Evolutionary conservation across 2,113 vertebrate species (phyloP).

Genomic region (Thinocorus orbignyianus): DNA sequence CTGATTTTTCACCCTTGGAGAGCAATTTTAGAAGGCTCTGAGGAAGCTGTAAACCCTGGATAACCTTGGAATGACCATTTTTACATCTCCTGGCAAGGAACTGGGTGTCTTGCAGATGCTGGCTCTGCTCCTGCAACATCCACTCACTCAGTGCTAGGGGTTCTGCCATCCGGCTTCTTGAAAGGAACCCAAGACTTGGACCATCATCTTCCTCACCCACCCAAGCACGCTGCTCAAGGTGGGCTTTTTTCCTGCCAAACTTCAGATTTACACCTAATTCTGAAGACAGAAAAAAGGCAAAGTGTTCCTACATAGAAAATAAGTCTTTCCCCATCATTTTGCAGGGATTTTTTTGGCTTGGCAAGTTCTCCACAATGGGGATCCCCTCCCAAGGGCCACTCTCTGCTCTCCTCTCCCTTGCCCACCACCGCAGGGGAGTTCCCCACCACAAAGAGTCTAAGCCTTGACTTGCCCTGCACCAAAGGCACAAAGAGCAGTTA

Average conservation of each 20-base stretch:
- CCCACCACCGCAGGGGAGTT: not conserved
- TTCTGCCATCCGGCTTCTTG: not conserved
- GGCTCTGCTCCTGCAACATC: not conserved
- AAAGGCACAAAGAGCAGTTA: constrained; percentile 1
- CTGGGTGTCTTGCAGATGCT: not conserved
- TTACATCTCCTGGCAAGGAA: not conserved
- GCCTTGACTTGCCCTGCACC: not conserved
- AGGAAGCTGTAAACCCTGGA: not conserved
- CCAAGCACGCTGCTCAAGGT: not conserved
- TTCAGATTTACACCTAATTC: too few relatives aligned
- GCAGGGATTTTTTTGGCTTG: not conserved
- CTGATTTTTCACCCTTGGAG: not conserved
- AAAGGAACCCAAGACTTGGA: not conserved
- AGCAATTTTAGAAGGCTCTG: not conserved
- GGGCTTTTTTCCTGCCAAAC: not conserved
- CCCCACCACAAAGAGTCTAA: not conserved
- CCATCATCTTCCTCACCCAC: not conserved
- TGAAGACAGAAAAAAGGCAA: not conserved
- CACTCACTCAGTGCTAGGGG: not conserved
- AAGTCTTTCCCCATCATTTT: not conserved
- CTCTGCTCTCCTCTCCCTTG: not conserved
- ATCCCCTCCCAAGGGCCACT: not conserved
- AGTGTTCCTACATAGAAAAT: not conserved
- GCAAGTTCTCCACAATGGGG: accelerated
- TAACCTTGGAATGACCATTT: not conserved